Conservation (phyloP, 2,113 vertebrate species). For the Scolopax mira region DNA sequence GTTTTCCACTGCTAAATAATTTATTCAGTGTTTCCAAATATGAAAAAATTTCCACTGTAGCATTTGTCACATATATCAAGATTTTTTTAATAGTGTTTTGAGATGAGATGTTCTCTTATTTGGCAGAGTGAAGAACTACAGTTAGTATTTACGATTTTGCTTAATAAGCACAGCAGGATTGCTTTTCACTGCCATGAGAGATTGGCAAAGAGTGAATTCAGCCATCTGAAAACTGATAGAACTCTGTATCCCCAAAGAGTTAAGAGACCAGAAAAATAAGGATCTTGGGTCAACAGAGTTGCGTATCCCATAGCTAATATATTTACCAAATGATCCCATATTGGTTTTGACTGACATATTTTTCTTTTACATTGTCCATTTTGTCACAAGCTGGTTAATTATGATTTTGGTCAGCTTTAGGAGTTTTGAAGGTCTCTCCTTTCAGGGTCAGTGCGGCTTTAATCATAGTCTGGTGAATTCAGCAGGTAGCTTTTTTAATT, state of each 20-base stretch:
- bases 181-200: slow-evolving; percentile 43
- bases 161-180: slow-evolving; percentile 35
- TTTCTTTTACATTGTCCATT: background rate
- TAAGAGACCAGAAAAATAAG: background rate
- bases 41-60: background rate
- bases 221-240: slow-evolving; percentile 43
- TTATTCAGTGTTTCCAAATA: slow-evolving; percentile 27
- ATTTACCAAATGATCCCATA: background rate
- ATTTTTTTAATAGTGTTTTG: background rate
- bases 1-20: slow-evolving; percentile 1
- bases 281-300: slow-evolving; percentile 8
- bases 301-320: background rate
- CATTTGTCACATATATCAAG: background rate
- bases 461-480: slow-evolving; percentile 37
- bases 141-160: slow-evolving; percentile 43
- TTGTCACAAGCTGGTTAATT: background rate
- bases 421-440: slow-evolving; percentile 25
- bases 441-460: background rate
- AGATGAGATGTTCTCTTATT: background rate
- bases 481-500: slow-evolving; percentile 12
- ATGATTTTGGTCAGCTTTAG: background rate
- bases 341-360: background rate
- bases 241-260: background rate
- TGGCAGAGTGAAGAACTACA: slow-evolving; percentile 44
- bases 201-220: slow-evolving; percentile 25